phyloP scores from a whole-genome alignment of 2,797 vertebrate genomes.

The Nasua narica region DNA sequence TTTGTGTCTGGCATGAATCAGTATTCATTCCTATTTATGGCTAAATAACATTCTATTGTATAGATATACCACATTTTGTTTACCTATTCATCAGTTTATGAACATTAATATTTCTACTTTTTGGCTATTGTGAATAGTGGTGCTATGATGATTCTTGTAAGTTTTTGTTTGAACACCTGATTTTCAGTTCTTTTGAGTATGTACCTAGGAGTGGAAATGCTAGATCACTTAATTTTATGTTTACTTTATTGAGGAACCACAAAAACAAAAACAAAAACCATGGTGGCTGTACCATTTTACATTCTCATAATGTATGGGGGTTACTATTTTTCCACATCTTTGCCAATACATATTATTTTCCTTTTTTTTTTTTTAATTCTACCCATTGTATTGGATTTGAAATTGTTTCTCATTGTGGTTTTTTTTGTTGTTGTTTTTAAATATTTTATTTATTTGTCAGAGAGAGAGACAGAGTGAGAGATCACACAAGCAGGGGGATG shows the following conservation, averaged over 20 bases:
- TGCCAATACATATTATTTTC: neutral
- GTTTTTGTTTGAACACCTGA: neutral
- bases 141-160: neutral
- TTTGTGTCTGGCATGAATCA: neutral
- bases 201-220: neutral
- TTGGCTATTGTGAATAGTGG: neutral
- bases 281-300: neutral
- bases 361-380: neutral
- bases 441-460: too few relatives aligned
- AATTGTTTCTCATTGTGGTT: neutral
- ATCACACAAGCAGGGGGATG: too few relatives aligned
- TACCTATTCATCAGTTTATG: neutral
- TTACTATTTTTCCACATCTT: neutral
- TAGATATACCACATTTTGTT: neutral
- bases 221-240: neutral
- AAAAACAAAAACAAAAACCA: neutral
- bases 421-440: too few relatives aligned
- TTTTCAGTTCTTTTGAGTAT: slow-evolving; percentile 5
- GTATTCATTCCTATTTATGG: neutral
- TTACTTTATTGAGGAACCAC: neutral
- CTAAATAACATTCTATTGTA: neutral
- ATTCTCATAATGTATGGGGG: neutral
- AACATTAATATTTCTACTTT: neutral
- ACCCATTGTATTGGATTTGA: neutral
- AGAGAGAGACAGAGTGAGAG: too few relatives aligned